phyloP scores from a whole-genome alignment of 2,888 invertebrate species.

The Drosophila macrospina region DNA sequence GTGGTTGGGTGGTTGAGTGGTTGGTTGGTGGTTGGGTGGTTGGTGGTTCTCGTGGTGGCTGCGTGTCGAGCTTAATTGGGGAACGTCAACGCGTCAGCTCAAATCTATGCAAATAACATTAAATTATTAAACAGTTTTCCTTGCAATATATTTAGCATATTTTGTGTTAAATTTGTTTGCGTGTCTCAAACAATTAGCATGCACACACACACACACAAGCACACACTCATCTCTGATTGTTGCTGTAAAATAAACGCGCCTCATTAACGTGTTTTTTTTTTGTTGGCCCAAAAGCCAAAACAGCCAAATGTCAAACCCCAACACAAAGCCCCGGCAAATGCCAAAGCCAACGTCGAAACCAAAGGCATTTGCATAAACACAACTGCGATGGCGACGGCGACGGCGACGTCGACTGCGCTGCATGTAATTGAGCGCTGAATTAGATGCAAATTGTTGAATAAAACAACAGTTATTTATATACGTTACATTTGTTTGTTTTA shows the following conservation, averaged over 20 bases:
- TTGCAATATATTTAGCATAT: conserved; percentile 68
- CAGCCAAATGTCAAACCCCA: conserved; percentile 52
- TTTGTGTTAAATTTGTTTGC: conserved; percentile 79
- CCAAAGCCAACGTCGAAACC: conserved; percentile 38
- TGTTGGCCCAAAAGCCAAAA: conserved; percentile 54
- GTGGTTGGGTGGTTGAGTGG: conserved; percentile 21
- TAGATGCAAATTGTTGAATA: conserved; percentile 76
- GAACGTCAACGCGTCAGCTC: conserved; percentile 66
- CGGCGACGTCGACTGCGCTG: conserved; percentile 23
- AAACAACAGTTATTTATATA: conserved; percentile 77
- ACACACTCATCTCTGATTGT: conserved; percentile 15
- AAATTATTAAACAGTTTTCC: conserved; percentile 74
- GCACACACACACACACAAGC: conserved; percentile 38
- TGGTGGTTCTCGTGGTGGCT: conserved; percentile 40
- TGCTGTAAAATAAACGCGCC: conserved; percentile 62
- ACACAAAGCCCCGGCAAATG: conserved; percentile 50
- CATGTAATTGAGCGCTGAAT: conserved; percentile 73
- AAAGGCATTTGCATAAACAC: conserved; percentile 64
- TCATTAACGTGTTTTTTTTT: conserved; percentile 71
- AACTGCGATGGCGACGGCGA: conserved; percentile 9
- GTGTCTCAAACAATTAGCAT: conserved; percentile 81
- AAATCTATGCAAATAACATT: conserved; percentile 77
- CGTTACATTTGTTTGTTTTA: conserved; percentile 56
- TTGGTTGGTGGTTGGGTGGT: not conserved
- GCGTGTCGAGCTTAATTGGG: conserved; percentile 72